Evolutionary conservation across 2,888 invertebrate genomes (phyloP).

Genomic region (Acrocera orbiculus): DNA sequence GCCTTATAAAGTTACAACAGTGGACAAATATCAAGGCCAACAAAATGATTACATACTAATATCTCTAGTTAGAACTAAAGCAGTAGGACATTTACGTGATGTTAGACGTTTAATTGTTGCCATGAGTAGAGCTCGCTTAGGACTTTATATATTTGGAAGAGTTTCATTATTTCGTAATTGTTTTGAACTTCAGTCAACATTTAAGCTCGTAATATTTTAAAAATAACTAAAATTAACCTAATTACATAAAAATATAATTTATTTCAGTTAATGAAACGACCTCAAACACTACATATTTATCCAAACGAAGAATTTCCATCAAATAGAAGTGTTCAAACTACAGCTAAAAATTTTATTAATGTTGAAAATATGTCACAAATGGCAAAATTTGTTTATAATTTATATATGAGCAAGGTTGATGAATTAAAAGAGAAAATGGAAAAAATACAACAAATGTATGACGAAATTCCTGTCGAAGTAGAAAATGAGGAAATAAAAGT

Average conservation of each 20-base stretch:
- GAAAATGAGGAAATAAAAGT: slow-evolving; percentile 10
- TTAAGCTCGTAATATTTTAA: slow-evolving; percentile 53
- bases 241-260: background rate
- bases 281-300: slow-evolving; percentile 59
- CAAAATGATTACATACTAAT: slow-evolving; percentile 97
- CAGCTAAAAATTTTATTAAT: slow-evolving; percentile 29
- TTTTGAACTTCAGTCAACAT: slow-evolving; percentile 89
- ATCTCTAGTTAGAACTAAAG: slow-evolving; percentile 86
- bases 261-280: slow-evolving; percentile 58
- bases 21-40: slow-evolving; percentile 98
- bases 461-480: slow-evolving; percentile 34
- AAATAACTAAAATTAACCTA: background rate
- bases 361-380: slow-evolving; percentile 81
- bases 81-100: slow-evolving; percentile 96
- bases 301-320: slow-evolving; percentile 68
- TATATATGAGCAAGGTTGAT: slow-evolving; percentile 64
- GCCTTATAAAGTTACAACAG: slow-evolving; percentile 86
- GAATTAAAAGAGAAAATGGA: slow-evolving; percentile 33
- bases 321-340: slow-evolving; percentile 36
- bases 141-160: slow-evolving; percentile 89
- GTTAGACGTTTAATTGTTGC: slow-evolving; percentile 93
- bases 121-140: slow-evolving; percentile 91
- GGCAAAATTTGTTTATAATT: slow-evolving; percentile 86
- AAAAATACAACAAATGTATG: slow-evolving; percentile 16
- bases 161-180: slow-evolving; percentile 89